phyloP scores from a whole-genome alignment of 2,888 invertebrate species.

The Rotaria sp. region DNA sequence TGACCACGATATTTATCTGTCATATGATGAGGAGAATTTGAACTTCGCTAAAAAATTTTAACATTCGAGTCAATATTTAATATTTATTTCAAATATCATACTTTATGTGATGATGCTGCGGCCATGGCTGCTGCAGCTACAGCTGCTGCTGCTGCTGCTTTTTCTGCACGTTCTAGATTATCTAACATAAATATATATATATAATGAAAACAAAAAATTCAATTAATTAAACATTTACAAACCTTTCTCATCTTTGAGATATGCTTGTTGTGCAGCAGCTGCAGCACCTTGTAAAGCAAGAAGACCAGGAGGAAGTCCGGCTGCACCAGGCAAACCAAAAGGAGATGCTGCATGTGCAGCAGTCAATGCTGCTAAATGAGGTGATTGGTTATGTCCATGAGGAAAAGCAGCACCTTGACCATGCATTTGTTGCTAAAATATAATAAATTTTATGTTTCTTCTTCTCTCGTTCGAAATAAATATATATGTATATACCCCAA shows the following conservation, averaged over 20 bases:
- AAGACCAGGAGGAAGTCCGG: neutral
- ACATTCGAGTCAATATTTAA: neutral
- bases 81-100: neutral
- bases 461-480: no score
- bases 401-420: neutral
- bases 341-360: neutral
- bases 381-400: conserved; percentile 22
- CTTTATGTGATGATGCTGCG: neutral
- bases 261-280: conserved; percentile 21
- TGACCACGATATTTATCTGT: conserved; percentile 44
- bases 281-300: neutral
- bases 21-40: conserved; percentile 44
- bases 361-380: conserved; percentile 34
- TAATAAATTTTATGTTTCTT: neutral
- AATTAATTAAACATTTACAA: neutral
- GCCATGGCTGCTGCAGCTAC: neutral
- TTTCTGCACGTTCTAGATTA: conserved; percentile 20
- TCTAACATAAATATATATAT: neutral
- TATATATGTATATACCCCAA: conserved; percentile 80
- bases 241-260: conserved; percentile 20
- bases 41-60: conserved; percentile 42
- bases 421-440: conserved; percentile 24
- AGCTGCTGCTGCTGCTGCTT: neutral
- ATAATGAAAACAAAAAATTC: no score
- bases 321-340: neutral